Percentiles rank a stretch among this genome's conserved stretches.
These are phyloP conservation scores for Eupelmus urozonus DNA, from an alignment of 2,888 invertebrate species.

Conservation along the genomic window DNA sequence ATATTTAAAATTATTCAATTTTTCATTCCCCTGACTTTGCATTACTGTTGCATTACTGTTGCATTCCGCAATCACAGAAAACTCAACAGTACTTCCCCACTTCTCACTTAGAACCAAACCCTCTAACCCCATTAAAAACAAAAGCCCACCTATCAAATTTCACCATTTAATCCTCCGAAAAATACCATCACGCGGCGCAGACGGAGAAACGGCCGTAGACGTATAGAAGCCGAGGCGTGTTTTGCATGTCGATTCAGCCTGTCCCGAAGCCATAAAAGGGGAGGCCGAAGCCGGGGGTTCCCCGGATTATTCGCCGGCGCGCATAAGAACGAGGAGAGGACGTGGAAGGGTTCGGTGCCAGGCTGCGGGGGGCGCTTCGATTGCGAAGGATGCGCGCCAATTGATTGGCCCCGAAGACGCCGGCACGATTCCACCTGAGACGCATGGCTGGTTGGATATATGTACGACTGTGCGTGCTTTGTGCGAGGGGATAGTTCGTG, in stretches of 20 bases:
- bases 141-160: too few species aligned
- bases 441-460: too few species aligned
- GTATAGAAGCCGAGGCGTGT: background rate
- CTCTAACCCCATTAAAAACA: too few species aligned
- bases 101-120: too few species aligned
- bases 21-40: too few species aligned
- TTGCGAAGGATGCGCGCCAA: slow-evolving; percentile 32
- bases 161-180: slow-evolving; percentile 8
- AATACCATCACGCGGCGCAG: background rate
- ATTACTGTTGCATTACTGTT: too few species aligned
- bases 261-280: slow-evolving; percentile 42
- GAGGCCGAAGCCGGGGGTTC: background rate
- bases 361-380: background rate
- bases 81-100: too few species aligned
- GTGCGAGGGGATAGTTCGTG: too few species aligned
- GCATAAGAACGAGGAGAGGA: slow-evolving; percentile 41
- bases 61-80: too few species aligned
- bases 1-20: too few species aligned
- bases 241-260: slow-evolving; percentile 34
- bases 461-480: too few species aligned
- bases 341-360: slow-evolving; percentile 29
- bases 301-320: background rate
- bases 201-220: background rate
- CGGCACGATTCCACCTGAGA: background rate
- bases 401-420: slow-evolving; percentile 33